Evolutionary conservation across 1,140 invertebrate genomes (phyloP).

Genomic region (Daktulosphaira vitifoliae): DNA sequence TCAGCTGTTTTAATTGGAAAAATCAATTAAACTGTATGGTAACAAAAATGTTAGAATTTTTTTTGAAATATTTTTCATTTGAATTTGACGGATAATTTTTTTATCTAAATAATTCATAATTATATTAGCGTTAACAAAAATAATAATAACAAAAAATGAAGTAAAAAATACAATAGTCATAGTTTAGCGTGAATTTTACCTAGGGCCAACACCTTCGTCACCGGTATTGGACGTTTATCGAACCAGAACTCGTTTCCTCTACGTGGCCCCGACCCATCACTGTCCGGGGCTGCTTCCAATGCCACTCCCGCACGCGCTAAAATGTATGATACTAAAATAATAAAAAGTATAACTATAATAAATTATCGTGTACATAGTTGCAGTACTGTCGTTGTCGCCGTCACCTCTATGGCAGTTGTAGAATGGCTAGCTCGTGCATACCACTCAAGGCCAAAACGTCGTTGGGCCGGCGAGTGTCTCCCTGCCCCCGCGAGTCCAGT

Average conservation of each 20-base stretch:
- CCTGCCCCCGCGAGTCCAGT: background rate
- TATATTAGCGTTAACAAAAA: too few relatives aligned
- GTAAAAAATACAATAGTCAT: too few relatives aligned
- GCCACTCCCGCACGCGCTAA: slow-evolving; percentile 14
- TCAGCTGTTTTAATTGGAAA: too few relatives aligned
- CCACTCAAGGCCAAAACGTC: slow-evolving; percentile 11
- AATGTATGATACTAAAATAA: background rate
- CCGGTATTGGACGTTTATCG: slow-evolving; percentile 25
- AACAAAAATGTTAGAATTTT: too few relatives aligned
- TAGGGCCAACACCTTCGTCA: background rate
- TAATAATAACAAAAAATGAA: too few relatives aligned
- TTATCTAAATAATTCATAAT: too few relatives aligned
- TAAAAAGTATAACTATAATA: too few relatives aligned
- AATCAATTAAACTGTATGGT: too few relatives aligned
- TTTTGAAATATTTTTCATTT: too few relatives aligned
- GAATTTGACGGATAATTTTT: too few relatives aligned
- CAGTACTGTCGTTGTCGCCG: slow-evolving; percentile 1
- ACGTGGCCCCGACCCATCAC: slow-evolving; percentile 17
- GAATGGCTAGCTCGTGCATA: background rate
- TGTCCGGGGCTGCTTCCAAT: slow-evolving; percentile 28
- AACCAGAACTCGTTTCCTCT: slow-evolving; percentile 23
- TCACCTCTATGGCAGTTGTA: background rate
- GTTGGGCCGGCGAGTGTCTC: background rate
- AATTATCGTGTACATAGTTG: too few relatives aligned
- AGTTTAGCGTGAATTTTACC: background rate